Base-by-base conservation (phyloP, 2,888 invertebrate genomes). In the Aethes cnicana region DNA sequence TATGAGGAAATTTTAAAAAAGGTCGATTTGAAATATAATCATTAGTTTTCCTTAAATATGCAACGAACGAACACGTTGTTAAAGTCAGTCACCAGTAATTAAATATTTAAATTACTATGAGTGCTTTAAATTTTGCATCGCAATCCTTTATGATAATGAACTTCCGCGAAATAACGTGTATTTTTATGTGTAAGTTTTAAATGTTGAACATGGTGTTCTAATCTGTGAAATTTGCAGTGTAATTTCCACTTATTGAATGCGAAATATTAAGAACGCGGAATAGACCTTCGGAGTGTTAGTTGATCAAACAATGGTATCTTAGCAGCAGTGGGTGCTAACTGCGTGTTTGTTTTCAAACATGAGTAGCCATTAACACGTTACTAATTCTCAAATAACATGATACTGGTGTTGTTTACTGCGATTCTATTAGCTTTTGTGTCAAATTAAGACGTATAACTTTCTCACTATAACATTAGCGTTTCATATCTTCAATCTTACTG, bases 241-340 rank as follows among this genome's bases (percentile, higher is more conserved):
- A 56, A 54, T 53, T 54, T 53, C 28, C 26, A 5, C 30, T 32
- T 43, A 32, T 20, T 21, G 12, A 26, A 28, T 26, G 30, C 17
- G 16, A 33, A 11, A 17, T 26, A 4, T 26, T 6, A 32, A 12
- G 6, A 41, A 43, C 20, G 49, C 39, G 37, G 48, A 42, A 59
- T 64, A 63, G 60, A 66, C 67, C 65, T 63, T 65, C 57, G 36
- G 44, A 39, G 39, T 50, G 49, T 54, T 52, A 59, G 53, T 58
- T 63, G 49, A 58, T 57, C 64, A 73, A 74, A 77, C 74, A 75
- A 76, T 66, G 68, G 68, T 61, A 55, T 68, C 61, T 73, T 72
- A 71, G 68, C 69, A 23, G 47, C 18, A 55, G 62, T 75, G n/a
- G 72, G 75, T 68, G 81, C 63, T 81, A 83, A 84, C 62, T 63